Percentiles rank a stretch among this genome's conserved stretches.
These are phyloP conservation scores for Myotis pilosus DNA, from an alignment of 2,797 vertebrate species.

Conservation along the genomic window DNA sequence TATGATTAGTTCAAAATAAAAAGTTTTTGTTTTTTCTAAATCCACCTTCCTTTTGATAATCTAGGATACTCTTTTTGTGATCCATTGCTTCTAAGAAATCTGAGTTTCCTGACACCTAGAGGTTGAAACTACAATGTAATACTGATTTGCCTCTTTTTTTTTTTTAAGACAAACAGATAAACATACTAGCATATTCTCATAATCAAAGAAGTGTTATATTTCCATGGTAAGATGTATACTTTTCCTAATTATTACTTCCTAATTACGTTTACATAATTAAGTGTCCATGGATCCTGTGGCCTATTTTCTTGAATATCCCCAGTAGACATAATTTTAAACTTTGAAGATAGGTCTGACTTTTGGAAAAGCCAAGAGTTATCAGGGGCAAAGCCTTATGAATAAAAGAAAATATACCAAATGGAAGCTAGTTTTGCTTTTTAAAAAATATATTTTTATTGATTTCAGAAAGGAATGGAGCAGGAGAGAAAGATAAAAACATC, in stretches of 20 bases:
- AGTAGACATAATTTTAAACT: not conserved
- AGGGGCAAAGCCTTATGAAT: not conserved
- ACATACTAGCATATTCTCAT: not conserved
- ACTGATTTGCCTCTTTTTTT: not conserved
- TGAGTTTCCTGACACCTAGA: not conserved
- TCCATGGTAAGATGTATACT: not conserved
- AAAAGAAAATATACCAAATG: not conserved
- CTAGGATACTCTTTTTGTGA: not conserved
- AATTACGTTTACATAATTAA: not conserved
- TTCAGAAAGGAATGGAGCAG: too few relatives aligned
- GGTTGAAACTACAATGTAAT: not conserved
- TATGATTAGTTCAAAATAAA: not conserved
- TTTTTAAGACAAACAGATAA: not conserved
- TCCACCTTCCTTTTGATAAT: not conserved
- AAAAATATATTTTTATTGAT: too few relatives aligned
- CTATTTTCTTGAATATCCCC: not conserved
- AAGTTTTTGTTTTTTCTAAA: not conserved
- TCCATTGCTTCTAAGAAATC: slow-evolving; percentile 8
- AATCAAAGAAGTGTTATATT: not conserved
- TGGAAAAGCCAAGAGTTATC: not conserved
- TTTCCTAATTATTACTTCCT: not conserved
- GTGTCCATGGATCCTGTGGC: not conserved
- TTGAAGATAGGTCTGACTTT: not conserved
- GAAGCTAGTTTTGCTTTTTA: not conserved
- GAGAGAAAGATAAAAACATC: too few relatives aligned